Evolutionary conservation across 1,140 invertebrate genomes (phyloP).

Genomic region (Achroia grisella): DNA sequence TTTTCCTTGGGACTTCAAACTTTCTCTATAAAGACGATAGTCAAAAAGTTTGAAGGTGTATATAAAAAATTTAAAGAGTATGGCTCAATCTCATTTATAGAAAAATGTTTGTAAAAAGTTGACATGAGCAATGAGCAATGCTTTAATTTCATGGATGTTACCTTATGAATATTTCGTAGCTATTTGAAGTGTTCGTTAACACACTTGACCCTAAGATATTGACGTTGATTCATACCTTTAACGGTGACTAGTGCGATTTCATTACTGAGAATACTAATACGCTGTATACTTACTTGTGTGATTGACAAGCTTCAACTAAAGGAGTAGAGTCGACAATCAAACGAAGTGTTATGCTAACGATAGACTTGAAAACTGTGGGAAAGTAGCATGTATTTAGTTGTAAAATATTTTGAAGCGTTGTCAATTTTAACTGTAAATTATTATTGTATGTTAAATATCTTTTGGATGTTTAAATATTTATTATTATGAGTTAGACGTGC

Average conservation of each 20-base stretch:
- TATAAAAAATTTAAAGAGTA: background rate
- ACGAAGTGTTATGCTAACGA: background rate
- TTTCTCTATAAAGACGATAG: too few species aligned
- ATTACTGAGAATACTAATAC: background rate
- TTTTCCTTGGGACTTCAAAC: too few species aligned
- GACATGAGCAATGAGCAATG: conserved; percentile 8
- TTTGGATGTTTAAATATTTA: too few species aligned
- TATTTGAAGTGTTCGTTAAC: conserved; percentile 32
- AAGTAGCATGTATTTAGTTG: background rate
- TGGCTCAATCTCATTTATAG: background rate
- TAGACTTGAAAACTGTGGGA: background rate
- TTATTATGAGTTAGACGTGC: too few species aligned
- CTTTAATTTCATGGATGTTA: conserved; percentile 40
- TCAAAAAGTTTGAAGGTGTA: too few species aligned
- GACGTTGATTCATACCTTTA: conserved; percentile 39
- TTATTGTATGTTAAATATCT: too few species aligned
- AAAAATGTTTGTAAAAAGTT: too few species aligned
- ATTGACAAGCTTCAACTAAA: conserved; percentile 5
- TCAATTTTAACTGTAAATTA: too few species aligned
- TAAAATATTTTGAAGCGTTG: too few species aligned
- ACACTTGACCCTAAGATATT: conserved; percentile 31
- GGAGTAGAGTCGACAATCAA: background rate
- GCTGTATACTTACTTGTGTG: background rate
- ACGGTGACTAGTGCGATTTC: conserved; percentile 19
- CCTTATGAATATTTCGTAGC: conserved; percentile 25